Conservation (phyloP, 2,113 vertebrate genomes). For the Cyrtonyx montezumae region DNA sequence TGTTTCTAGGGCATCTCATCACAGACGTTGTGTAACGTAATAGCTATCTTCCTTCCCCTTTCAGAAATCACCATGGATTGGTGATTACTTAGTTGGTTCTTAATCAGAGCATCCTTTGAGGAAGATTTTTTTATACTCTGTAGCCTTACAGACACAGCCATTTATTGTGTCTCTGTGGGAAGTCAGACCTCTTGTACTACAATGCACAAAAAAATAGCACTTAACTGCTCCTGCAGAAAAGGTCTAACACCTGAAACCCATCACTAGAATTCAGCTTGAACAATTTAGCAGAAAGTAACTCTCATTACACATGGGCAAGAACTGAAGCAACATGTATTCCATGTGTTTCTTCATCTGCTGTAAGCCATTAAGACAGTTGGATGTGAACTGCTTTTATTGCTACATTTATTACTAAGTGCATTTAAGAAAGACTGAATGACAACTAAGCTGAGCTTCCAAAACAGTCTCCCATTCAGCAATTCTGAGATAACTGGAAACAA, state of each 20-base stretch:
- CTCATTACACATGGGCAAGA: neutral
- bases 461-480: neutral
- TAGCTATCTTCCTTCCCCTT: fast-evolving
- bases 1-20: neutral
- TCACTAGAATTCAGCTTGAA: neutral
- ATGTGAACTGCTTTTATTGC: neutral
- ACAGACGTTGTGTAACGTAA: neutral
- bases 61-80: neutral
- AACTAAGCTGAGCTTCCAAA: neutral
- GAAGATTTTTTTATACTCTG: neutral
- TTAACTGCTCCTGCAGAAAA: neutral
- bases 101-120: neutral
- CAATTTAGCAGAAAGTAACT: neutral
- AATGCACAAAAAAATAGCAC: neutral
- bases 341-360: neutral
- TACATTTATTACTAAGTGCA: neutral
- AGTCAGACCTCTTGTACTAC: neutral
- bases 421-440: neutral
- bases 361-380: neutral
- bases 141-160: neutral
- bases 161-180: neutral
- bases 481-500: neutral
- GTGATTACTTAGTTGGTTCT: neutral
- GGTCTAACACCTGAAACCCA: neutral
- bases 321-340: neutral